These are phyloP conservation scores for Nerophis ophidion DNA, from an alignment of 2,113 vertebrate species.

Conservation along the genomic window DNA sequence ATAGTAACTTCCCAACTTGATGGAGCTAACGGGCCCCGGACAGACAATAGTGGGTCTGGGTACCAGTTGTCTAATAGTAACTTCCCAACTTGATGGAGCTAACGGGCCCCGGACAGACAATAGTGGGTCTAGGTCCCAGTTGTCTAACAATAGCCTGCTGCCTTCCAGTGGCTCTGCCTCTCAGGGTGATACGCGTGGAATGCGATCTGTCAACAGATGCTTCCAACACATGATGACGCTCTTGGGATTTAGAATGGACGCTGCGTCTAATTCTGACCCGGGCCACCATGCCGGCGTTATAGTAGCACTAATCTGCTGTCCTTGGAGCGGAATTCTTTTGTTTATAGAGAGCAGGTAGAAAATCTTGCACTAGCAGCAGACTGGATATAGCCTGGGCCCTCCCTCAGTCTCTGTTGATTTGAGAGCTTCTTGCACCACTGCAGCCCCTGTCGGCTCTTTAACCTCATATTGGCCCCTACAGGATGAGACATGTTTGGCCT, in stretches of 20 bases:
- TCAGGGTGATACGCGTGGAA: slow-evolving; percentile 84
- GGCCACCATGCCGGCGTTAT: slow-evolving; percentile 70
- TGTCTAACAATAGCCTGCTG: slow-evolving; percentile 72
- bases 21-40: too few species aligned
- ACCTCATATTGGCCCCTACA: slow-evolving; percentile 13
- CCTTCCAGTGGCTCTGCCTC: slow-evolving; percentile 72
- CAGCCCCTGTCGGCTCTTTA: slow-evolving; percentile 6
- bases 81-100: neutral
- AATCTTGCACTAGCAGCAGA: slow-evolving; percentile 37
- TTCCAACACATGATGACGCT: slow-evolving; percentile 85
- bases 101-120: slow-evolving; percentile 63
- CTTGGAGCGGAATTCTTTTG: slow-evolving; percentile 74
- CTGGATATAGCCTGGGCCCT: slow-evolving; percentile 48
- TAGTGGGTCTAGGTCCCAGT: slow-evolving; percentile 66
- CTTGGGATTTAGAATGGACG: slow-evolving; percentile 81
- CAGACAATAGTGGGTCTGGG: too few species aligned
- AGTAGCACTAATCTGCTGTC: slow-evolving; percentile 77
- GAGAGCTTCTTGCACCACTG: slow-evolving; percentile 43
- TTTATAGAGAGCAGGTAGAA: slow-evolving; percentile 60
- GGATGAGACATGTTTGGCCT: slow-evolving; percentile 26
- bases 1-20: slow-evolving; percentile 45
- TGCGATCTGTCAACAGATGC: slow-evolving; percentile 97
- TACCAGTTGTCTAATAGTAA: too few species aligned
- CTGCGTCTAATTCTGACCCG: slow-evolving; percentile 89
- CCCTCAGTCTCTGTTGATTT: slow-evolving; percentile 30